Evolutionary conservation across 2,113 vertebrate species (phyloP), one percentile per base, ranked within the genome.

Genomic region (Glareola pratincola): DNA sequence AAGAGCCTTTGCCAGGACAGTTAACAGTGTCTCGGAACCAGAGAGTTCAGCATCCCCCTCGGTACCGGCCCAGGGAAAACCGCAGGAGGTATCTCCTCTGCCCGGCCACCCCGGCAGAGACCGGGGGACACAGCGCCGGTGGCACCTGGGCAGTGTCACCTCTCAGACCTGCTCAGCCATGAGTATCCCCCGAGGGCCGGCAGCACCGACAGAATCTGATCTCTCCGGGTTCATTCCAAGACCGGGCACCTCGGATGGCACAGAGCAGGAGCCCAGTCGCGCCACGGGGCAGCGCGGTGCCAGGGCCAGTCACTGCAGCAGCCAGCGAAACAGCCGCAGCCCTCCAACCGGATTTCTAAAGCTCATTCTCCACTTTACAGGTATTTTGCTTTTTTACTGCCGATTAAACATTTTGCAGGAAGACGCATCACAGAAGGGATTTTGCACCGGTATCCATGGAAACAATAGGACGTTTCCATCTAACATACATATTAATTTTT

Each of bases 401-500:
- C 53, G 72, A 66, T 92, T 54, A 90, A 74, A 78, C 72, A 30
- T 66, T 90, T 92, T 83, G 50, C 34, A 83, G 56, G 66, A 92
- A 79, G 72, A 56, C 32, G 8, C n/a, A 63, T 56, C 45, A 10
- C 85, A 75, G 80, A 41, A 50, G 39, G 81, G 85, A 87, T 94
- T 94, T 62, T 71, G 90, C 73, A 47, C 39, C 5, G 12, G 93
- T 96, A 92, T 80, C 95, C 92, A 96, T 94, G 90, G 92, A 96
- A 94, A 96, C 90, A 96, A 92, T 80, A 75, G 92, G 71, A 50
- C n/a, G 56, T 83, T 94, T 79, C 77, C 21, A 30, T 66, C 67
- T 50, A 90, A 79, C 72, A 71, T 89, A 53, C 92, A 73, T 73
- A 83, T 64, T 90, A 90, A 83, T 94, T 92, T 82, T 86, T 29